A percentile compares a stretch with the other conserved stretches of the same genome.
Conservation (phyloP, 2,888 invertebrate genomes). For the Cylindroiulus punctatus region DNA sequence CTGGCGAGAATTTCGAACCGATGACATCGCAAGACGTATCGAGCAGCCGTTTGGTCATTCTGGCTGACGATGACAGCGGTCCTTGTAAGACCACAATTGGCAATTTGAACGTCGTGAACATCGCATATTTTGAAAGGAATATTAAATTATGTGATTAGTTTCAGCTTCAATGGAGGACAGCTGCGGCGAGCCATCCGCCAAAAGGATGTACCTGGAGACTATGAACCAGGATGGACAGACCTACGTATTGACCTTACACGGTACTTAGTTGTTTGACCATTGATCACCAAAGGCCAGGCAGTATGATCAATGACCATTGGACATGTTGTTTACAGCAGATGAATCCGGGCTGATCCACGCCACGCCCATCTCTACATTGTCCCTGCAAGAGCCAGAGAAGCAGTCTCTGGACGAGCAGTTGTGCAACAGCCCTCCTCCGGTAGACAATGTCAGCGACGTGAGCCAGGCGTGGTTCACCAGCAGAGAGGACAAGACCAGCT, state of each 20-base stretch:
- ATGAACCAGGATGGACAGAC: constrained; percentile 52
- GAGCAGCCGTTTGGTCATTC: constrained; percentile 8
- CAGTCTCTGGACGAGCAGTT: neutral
- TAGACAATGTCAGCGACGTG: constrained; percentile 60
- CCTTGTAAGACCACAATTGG: constrained; percentile 15
- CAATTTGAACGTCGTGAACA: too few relatives aligned
- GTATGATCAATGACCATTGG: neutral
- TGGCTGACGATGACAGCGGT: constrained; percentile 45
- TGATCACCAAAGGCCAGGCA: neutral
- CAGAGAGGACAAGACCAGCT: constrained; percentile 66
- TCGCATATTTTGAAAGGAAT: neutral
- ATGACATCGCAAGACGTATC: neutral
- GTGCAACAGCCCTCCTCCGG: neutral
- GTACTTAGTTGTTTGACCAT: constrained; percentile 16
- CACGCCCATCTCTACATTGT: neutral
- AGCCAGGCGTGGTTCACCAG: constrained; percentile 68
- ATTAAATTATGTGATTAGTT: neutral
- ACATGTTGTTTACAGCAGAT: neutral
- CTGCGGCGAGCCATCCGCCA: constrained; percentile 34
- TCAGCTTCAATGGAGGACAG: neutral
- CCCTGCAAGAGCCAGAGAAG: neutral
- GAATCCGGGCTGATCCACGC: constrained; percentile 51
- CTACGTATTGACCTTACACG: constrained; percentile 55
- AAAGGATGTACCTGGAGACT: constrained; percentile 50
- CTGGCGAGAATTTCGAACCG: neutral